Conservation (phyloP, 1,140 invertebrate species). For the Epicauta chinensis region DNA sequence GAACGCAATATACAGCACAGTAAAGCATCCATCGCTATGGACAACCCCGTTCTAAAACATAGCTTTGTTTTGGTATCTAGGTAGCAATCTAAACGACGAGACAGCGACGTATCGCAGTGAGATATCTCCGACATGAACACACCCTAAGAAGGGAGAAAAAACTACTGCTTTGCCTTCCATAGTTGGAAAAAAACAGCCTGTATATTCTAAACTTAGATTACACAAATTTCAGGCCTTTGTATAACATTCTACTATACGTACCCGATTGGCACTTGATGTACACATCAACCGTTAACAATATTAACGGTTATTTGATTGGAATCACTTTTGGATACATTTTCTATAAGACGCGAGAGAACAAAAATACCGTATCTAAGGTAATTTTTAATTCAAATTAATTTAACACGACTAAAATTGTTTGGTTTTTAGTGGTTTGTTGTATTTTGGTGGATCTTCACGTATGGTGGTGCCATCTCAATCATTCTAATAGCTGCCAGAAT, state of each 20-base stretch:
- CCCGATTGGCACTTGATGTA: constrained; percentile 2
- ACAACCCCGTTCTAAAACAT: too few relatives aligned
- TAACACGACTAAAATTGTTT: too few relatives aligned
- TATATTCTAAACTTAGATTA: too few relatives aligned
- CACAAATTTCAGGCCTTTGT: constrained; percentile 8
- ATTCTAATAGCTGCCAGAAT: constrained; percentile 25
- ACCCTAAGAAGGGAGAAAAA: too few relatives aligned
- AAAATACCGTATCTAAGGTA: constrained; percentile 14
- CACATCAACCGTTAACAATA: constrained; percentile 25
- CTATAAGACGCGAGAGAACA: constrained; percentile 12
- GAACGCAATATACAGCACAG: too few relatives aligned
- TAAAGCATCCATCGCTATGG: too few relatives aligned
- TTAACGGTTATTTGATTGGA: constrained; percentile 26
- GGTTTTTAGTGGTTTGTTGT: constrained; percentile 27
- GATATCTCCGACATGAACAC: too few relatives aligned
- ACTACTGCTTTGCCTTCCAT: too few relatives aligned
- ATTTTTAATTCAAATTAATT: constrained; percentile 1
- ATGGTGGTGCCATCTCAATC: constrained; percentile 21
- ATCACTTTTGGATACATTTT: constrained; percentile 22
- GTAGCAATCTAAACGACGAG: too few relatives aligned
- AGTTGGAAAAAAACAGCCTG: too few relatives aligned
- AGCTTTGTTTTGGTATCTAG: too few relatives aligned
- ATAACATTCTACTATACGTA: constrained; percentile 10
- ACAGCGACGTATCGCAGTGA: too few relatives aligned
- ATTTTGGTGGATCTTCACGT: constrained; percentile 28